phyloP scores from a whole-genome alignment of 2,888 invertebrate species.

The Stenichneumon culpator region DNA sequence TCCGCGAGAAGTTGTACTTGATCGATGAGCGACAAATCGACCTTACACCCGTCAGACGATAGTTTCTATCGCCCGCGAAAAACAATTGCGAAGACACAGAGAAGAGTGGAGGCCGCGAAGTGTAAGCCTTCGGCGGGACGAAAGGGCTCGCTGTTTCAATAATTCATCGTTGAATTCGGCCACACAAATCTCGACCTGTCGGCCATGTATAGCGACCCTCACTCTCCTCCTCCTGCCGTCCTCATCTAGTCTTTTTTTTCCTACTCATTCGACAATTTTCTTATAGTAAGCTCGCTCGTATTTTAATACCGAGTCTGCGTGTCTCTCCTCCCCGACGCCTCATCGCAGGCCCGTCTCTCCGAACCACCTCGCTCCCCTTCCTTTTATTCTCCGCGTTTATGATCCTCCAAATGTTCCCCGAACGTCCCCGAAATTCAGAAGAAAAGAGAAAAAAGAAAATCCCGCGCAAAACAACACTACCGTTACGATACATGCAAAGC shows the following conservation, averaged over 20 bases:
- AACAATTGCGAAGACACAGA: background rate
- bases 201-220: background rate
- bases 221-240: conserved; percentile 23
- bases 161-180: conserved; percentile 67
- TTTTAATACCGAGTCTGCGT: conserved; percentile 19
- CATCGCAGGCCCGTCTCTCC: background rate
- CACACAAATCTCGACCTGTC: conserved; percentile 69
- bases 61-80: conserved; percentile 27
- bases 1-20: background rate
- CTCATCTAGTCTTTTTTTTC: background rate
- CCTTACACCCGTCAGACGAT: background rate
- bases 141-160: conserved; percentile 53
- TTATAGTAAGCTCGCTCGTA: conserved; percentile 53
- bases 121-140: conserved; percentile 15
- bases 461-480: background rate
- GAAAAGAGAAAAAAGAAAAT: background rate
- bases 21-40: background rate
- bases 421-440: conserved; percentile 9
- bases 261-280: conserved; percentile 47
- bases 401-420: background rate
- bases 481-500: background rate
- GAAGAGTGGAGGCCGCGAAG: background rate
- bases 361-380: conserved; percentile 8
- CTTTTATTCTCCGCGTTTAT: background rate
- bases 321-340: background rate